Base-by-base conservation (phyloP, 1,140 invertebrate genomes). In the Stegodyphus dumicola region DNA sequence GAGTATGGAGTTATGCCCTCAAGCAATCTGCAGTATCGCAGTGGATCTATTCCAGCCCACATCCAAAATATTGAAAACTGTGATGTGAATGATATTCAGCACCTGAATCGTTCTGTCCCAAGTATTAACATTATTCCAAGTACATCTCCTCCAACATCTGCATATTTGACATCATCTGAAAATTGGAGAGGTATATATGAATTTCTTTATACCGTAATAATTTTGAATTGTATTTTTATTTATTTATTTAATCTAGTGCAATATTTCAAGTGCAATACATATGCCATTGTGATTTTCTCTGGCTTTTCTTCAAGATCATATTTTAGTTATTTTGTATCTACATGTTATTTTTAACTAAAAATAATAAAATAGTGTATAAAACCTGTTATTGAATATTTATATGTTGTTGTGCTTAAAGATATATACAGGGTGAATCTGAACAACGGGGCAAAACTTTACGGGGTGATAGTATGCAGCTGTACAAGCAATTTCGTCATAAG, bases 81-180 rank as follows among this genome's bases (percentile, higher is more conserved):
- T 56, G 65, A 76, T 56, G 18, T 76, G 7, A 51, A 49, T n/a
- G 71, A 3, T 15, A 18, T 48, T 53, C 66, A 67, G 17, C 81
- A 85, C 49, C 53, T 85, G n/a, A 85, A 85, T 60, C 73, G 81
- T 6, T 85, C 81, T 52, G 81, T 85, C 48, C 81, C 81, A 70
- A 85, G 81, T 17, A 85, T 85, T 11, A 85, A 85, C 52, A 85
- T 85, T 54, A 85, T 85, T 76, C 81, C 81, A 65, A 85, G 81
- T 60, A 76, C 81, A 6, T 85, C 81, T 7, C 81, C 81, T 67
- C 81, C 81, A 15, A 18, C 49, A 13, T 69, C 74, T 10, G 60
- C 81, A 7, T 77, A 77, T 51, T 11, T 85, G 17, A 33, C 74
- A 5, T 13, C 65, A n/a, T 49, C 33, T 49, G 81, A 77, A 56